Base-by-base conservation (phyloP, 2,113 vertebrate genomes). In the Chloropsis hardwickii region DNA sequence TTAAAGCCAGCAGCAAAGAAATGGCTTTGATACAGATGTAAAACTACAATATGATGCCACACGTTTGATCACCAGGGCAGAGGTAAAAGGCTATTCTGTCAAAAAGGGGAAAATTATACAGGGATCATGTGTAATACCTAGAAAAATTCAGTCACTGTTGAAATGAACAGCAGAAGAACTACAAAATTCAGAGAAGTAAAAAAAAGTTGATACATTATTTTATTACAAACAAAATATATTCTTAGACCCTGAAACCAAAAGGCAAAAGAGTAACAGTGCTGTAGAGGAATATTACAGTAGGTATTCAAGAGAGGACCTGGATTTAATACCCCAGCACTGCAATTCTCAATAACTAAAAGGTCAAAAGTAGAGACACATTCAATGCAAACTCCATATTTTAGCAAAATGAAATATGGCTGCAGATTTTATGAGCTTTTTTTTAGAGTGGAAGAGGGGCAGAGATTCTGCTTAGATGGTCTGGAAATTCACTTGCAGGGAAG, bases 1-100 rank as follows among this genome's bases (percentile, higher is more conserved):
- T 94, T 95, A 96, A 97, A 89, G 83, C 78, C 72, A 92, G 80
- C 67, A 97, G 87, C 81, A 95, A 95, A 95, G 88, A 92, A 94
- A 96, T 29, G 91, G 57, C 79, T 90, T 85, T 95, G 84, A 60
- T 27, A 89, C 40, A 81, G 40, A 87, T 88, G 44, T 94, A 95
- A 97, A 93, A 92, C 60, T 78, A 80, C 50, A 74, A 45, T 31
- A 56, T 23, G 6, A 92, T 94, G 80, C 62, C 29, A 25, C 78
- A 74, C 28, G 45, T 90, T 96, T 96, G 88, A 97, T 97, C 91
- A 96, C n/a, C 12, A 72, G 72, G 83, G 76, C 84, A 95, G 69
- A 86, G 31, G 72, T 94, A 86, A 95, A 94, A 92, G 17, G n/a
- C 44, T 78, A 6, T 67, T 79, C 47, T 74, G 31, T 82, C 48